phyloP scores from a whole-genome alignment of 1,140 invertebrate species.

The Capitella teleta region DNA sequence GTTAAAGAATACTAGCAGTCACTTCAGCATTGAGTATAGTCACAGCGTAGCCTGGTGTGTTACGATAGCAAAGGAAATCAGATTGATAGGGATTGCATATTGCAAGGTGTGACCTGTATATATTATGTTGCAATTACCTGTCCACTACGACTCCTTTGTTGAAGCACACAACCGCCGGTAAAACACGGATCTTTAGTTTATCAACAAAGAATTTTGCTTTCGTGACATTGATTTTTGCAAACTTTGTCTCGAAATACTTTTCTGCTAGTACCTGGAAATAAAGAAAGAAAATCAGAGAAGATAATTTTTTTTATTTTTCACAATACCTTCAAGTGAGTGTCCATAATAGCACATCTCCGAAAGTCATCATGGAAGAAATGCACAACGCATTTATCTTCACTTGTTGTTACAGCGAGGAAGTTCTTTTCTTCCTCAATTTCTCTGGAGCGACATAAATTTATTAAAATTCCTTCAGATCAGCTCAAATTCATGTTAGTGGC shows the following conservation, averaged over 20 bases:
- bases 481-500: too few relatives aligned
- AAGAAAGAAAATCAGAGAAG: slow-evolving; percentile 8
- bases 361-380: slow-evolving; percentile 40
- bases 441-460: slow-evolving; percentile 6
- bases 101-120: too few relatives aligned
- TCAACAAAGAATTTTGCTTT: slow-evolving; percentile 34
- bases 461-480: too few relatives aligned
- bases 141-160: slow-evolving; percentile 32
- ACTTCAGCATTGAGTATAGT: too few relatives aligned
- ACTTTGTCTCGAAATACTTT: slow-evolving; percentile 36
- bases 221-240: slow-evolving; percentile 35
- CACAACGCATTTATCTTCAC: slow-evolving; percentile 28
- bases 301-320: too few relatives aligned
- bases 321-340: slow-evolving; percentile 35
- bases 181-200: slow-evolving; percentile 31
- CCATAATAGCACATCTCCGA: slow-evolving; percentile 35
- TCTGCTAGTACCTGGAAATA: slow-evolving; percentile 28
- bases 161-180: slow-evolving; percentile 36
- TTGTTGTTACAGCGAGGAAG: slow-evolving; percentile 33
- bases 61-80: too few relatives aligned
- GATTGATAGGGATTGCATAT: too few relatives aligned
- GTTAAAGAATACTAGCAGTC: too few relatives aligned
- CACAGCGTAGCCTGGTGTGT: too few relatives aligned
- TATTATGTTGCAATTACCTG: slow-evolving; percentile 29
- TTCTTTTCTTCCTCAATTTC: slow-evolving; percentile 29